Percentiles rank a stretch among this genome's conserved stretches.
Conservation (phyloP, 2,113 vertebrate species). For the Gymnobelideus leadbeateri region DNA sequence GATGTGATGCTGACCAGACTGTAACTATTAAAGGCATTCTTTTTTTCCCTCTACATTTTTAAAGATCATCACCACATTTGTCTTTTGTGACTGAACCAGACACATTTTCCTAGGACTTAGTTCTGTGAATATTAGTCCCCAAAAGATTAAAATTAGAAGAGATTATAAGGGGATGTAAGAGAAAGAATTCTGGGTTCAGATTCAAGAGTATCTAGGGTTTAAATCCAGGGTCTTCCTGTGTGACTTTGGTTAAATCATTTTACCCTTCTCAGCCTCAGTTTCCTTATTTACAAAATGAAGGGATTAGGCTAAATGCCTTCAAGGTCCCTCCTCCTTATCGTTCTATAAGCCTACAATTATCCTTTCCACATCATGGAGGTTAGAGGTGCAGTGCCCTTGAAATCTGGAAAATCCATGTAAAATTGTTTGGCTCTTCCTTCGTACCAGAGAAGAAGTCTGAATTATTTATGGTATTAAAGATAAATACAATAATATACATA, state of each 20-base stretch:
- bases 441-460: too few species aligned
- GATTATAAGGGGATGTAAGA: background rate
- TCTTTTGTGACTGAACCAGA: background rate
- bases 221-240: background rate
- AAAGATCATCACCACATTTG: background rate
- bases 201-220: background rate
- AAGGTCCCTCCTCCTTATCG: background rate
- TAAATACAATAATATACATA: too few species aligned
- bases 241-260: background rate
- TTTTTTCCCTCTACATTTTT: background rate
- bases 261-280: background rate
- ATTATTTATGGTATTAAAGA: too few species aligned
- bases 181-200: background rate
- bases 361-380: background rate
- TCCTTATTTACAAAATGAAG: background rate
- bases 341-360: background rate
- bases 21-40: background rate
- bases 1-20: background rate
- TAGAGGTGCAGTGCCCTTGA: background rate
- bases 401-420: background rate
- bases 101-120: background rate
- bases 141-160: background rate
- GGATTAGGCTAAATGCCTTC: background rate
- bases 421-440: background rate
- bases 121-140: background rate